These are phyloP conservation scores for Drosophila auraria DNA, from an alignment of 1,140 invertebrate genomes.

Conservation along the genomic window DNA sequence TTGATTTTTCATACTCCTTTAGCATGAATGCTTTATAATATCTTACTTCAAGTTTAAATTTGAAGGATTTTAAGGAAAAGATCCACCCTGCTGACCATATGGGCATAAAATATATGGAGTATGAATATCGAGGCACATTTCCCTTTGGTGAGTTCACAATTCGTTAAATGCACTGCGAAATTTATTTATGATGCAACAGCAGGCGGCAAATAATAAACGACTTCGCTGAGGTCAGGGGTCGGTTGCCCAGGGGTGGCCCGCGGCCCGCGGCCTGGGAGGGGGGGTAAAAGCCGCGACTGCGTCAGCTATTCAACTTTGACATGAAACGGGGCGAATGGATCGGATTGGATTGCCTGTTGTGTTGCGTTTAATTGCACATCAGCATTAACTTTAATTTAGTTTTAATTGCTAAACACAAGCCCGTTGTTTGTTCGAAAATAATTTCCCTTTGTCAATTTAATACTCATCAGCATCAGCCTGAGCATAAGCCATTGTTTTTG, in stretches of 20 bases:
- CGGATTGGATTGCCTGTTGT: not conserved
- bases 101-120: constrained; percentile 14
- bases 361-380: constrained; percentile 73
- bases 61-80: not conserved
- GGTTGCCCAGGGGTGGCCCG: not conserved
- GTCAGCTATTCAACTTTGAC: constrained; percentile 52
- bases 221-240: constrained; percentile 42
- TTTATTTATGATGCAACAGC: constrained; percentile 76
- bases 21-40: no score
- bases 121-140: constrained; percentile 46
- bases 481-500: constrained; percentile 6
- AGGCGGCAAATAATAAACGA: constrained; percentile 75
- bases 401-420: constrained; percentile 75
- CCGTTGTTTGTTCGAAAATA: constrained; percentile 17
- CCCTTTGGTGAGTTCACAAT: constrained; percentile 58
- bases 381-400: constrained; percentile 74
- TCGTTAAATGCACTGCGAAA: constrained; percentile 82
- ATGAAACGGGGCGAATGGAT: constrained; percentile 9
- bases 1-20: no score
- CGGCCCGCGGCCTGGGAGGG: no score
- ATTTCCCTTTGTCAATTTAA: constrained; percentile 39
- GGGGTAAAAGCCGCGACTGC: constrained; percentile 29
- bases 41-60: not conserved
- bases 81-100: constrained; percentile 13
- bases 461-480: constrained; percentile 12